These are phyloP conservation scores for Solea senegalensis DNA, from an alignment of 2,113 vertebrate genomes.

Conservation along the genomic window DNA sequence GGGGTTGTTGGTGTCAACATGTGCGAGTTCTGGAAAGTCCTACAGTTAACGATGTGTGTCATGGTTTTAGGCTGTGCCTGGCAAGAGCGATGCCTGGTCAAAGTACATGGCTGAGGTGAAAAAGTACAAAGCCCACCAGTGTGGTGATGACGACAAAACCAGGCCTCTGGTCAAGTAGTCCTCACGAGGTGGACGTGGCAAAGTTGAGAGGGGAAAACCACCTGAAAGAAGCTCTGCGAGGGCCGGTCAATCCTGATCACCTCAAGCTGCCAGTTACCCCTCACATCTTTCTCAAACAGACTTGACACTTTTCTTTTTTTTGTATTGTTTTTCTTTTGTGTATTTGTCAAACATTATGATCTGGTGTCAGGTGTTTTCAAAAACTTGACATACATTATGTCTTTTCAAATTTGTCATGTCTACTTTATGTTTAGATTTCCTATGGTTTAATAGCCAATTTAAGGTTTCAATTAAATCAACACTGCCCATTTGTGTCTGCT, in stretches of 20 bases:
- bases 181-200: conserved; percentile 6
- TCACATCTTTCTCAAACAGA: conserved; percentile 45
- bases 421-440: conserved; percentile 15
- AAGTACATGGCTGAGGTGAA: conserved; percentile 98
- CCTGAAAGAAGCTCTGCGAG: conserved; percentile 31
- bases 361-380: conserved; percentile 35
- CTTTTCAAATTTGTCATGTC: conserved; percentile 24
- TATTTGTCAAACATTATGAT: conserved; percentile 37
- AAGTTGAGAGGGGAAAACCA: conserved; percentile 9
- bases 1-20: rapidly evolving
- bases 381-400: conserved; percentile 15
- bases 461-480: conserved; percentile 66
- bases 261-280: conserved; percentile 68
- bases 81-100: conserved; percentile 95
- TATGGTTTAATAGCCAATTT: conserved; percentile 40
- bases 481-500: conserved; percentile 40
- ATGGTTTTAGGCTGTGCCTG: conserved; percentile 81
- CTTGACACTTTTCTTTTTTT: conserved; percentile 20
- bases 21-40: background rate
- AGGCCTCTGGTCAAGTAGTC: conserved; percentile 93
- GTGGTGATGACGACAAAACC: conserved; percentile 95
- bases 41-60: background rate
- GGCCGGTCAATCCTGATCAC: conserved; percentile 31
- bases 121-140: conserved; percentile 98
- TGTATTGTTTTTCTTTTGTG: conserved; percentile 39